Evolutionary conservation across 2,113 vertebrate genomes (phyloP).

Genomic region (Burhinus bistriatus): DNA sequence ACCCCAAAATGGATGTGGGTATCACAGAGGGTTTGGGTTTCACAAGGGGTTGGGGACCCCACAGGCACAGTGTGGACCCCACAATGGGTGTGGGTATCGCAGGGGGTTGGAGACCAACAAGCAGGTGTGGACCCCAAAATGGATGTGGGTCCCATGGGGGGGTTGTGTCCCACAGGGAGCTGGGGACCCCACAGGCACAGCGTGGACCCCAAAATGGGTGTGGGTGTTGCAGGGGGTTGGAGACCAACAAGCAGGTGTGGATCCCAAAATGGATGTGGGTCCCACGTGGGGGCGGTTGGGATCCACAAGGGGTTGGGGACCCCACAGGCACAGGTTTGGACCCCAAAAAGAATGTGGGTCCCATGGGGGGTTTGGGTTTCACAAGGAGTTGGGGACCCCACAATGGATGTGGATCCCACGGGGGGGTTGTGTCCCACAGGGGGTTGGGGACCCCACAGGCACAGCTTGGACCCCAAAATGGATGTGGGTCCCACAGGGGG

Average conservation of each 20-base stretch:
- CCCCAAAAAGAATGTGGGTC: not conserved
- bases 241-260: not conserved
- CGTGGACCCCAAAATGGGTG: not conserved
- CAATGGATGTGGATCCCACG: not conserved
- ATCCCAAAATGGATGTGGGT: not conserved
- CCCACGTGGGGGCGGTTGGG: not conserved
- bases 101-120: not conserved
- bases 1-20: not conserved
- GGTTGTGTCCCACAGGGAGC: no score
- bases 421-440: not conserved
- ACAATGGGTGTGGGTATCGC: no score
- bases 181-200: not conserved
- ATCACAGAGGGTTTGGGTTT: no score
- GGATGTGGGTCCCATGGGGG: not conserved
- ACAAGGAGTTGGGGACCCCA: rapidly evolving
- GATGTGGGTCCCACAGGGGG: not conserved
- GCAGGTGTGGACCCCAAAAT: not conserved
- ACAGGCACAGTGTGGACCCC: no score
- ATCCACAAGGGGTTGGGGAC: no score
- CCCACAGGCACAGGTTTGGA: not conserved
- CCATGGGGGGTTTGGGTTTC: not conserved
- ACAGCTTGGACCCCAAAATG: not conserved
- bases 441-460: no score
- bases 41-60: not conserved
- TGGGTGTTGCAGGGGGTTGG: not conserved